Conservation (phyloP, 2,797 vertebrate genomes). For the Falco peregrinus region DNA sequence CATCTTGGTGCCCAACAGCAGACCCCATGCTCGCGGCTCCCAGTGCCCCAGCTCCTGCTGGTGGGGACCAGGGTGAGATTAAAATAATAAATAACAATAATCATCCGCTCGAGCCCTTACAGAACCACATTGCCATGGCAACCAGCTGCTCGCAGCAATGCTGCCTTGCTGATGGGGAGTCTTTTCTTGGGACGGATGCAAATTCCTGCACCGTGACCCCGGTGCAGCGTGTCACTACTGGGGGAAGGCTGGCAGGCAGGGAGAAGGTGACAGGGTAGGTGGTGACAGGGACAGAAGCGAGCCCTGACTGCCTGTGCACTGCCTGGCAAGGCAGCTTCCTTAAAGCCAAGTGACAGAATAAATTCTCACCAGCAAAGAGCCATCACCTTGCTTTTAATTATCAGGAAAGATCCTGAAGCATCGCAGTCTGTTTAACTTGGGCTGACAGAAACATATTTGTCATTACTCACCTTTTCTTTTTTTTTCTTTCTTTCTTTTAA, state of each 20-base stretch:
- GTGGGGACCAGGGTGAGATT: not conserved
- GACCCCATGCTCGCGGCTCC: fast-evolving
- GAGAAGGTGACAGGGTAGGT: not conserved
- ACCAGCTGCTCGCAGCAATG: not conserved
- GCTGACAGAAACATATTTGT: not conserved
- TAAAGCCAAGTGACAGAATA: not conserved
- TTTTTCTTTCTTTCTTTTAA: not conserved
- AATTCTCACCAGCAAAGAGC: slow-evolving; percentile 41
- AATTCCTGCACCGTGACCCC: not conserved
- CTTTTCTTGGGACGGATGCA: not conserved
- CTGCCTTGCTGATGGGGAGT: not conserved
- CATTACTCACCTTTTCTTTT: not conserved
- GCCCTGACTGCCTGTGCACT: not conserved
- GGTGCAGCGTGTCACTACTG: not conserved
- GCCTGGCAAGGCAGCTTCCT: not conserved
- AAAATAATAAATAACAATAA: slow-evolving; percentile 34
- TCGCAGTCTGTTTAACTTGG: not conserved
- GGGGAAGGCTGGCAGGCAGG: fast-evolving
- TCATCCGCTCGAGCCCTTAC: not conserved
- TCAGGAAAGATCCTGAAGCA: not conserved
- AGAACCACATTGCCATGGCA: not conserved
- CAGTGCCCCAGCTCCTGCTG: fast-evolving
- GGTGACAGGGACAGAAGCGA: not conserved
- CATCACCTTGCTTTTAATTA: not conserved
- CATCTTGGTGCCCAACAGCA: fast-evolving